phyloP scores from a whole-genome alignment of 2,888 invertebrate genomes.

The Antheraea assamensis region DNA sequence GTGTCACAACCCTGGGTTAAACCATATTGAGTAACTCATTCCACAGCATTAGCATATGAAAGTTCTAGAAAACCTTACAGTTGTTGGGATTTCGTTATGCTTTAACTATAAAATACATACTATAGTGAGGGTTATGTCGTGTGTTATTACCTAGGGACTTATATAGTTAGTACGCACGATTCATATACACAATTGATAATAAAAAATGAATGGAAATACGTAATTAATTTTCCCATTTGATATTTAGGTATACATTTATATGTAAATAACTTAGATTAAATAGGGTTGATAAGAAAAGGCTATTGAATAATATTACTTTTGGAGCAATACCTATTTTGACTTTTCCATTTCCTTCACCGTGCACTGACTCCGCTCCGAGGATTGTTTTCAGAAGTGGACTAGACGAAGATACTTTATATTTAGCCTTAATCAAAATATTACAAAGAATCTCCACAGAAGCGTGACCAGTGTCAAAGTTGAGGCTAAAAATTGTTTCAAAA shows the following conservation, averaged over 20 bases:
- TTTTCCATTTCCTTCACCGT: slow-evolving; percentile 4
- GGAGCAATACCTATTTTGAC: neutral
- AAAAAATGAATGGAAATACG: neutral
- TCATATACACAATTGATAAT: neutral
- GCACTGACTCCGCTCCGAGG: neutral
- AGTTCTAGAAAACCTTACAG: too few species aligned
- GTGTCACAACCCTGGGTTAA: too few species aligned
- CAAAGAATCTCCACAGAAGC: neutral
- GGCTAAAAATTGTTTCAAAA: neutral
- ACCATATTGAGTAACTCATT: too few species aligned
- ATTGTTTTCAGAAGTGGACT: slow-evolving; percentile 2
- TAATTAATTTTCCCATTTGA: neutral
- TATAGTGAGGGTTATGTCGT: too few species aligned
- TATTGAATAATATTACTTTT: neutral
- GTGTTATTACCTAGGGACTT: too few species aligned
- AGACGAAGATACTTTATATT: neutral
- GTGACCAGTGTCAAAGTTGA: neutral
- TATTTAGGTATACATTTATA: neutral
- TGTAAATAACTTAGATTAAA: neutral
- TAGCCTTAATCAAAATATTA: neutral
- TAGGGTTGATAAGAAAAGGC: neutral
- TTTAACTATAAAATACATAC: too few species aligned
- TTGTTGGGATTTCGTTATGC: too few species aligned
- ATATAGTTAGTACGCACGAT: neutral
- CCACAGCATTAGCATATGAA: too few species aligned